Base-by-base conservation (phyloP, 2,113 vertebrate species). In the Lonchura striata region DNA sequence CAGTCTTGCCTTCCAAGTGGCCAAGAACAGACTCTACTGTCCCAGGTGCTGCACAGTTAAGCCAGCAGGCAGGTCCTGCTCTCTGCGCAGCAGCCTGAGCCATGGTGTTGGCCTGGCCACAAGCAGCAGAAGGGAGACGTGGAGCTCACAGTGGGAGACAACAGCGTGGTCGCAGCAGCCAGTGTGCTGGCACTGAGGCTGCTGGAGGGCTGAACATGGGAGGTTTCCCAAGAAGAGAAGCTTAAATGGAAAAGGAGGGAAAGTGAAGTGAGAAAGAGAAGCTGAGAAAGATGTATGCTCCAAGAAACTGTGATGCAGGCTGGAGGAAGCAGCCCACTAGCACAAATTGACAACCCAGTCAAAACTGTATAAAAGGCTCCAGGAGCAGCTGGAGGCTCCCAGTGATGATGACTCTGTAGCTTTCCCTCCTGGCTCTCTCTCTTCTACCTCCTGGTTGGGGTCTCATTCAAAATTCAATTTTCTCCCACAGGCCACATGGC, bases 81-180 rank as follows among this genome's bases (percentile, higher is more conserved):
- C 30, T 59, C 56, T 22, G 24, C 47, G 5, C 33, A 3, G 46
- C 57, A 76, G 61, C 20, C 44, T 3, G 1, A 47, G 53, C 21
- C 0, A 0, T 10, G 42, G 3, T 12, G 10, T 4, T 27, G 30
- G 42, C 30, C 64, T 52, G 88, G 33, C 39, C 52, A 30, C 0
- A 5, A 13, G 1, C 0, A 2, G 69, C 76, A 77, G 72, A 68
- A 81, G 46, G 60, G 53, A 89, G 57, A 41, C 0, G 2, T 5
- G 17, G 54, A 54, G 17, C 1, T 8, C 61, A 11, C 44, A 35
- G 59, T 0, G 4, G 75, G 77, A 82, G 15, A 54, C 27, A 33
- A 3, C 0, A 0, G 20, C 1, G 0, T 0, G 0, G 9, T 33
- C 0, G 0, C 54, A 86, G 59, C 49, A 80, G 56, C 22, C 44